phyloP scores from a whole-genome alignment of 2,888 invertebrate genomes.

The Neoaliturus tenellus region DNA sequence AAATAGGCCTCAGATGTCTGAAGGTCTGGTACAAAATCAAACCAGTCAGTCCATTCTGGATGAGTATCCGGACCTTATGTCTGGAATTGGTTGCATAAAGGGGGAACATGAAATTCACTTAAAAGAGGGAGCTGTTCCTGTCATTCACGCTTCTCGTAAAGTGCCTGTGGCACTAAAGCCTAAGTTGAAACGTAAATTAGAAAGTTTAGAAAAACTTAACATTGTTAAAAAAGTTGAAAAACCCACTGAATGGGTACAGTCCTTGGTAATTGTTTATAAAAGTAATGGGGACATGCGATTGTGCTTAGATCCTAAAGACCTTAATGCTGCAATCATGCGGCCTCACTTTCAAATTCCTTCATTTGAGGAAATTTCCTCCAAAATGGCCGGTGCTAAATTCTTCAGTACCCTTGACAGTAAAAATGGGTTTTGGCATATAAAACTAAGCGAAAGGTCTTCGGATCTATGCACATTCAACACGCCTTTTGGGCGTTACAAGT shows the following conservation, averaged over 20 bases:
- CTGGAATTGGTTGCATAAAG: slow-evolving; percentile 33
- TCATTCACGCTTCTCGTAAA: slow-evolving; percentile 56
- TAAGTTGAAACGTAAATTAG: slow-evolving; percentile 63
- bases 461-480: slow-evolving; percentile 67
- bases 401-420: slow-evolving; percentile 61
- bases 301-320: slow-evolving; percentile 68
- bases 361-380: slow-evolving; percentile 66
- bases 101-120: slow-evolving; percentile 64
- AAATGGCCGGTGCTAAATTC: slow-evolving; percentile 62
- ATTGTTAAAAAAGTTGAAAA: slow-evolving; percentile 64
- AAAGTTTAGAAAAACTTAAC: slow-evolving; percentile 63
- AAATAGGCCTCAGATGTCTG: neutral
- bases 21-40: too few species aligned
- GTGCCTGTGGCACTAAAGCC: slow-evolving; percentile 62
- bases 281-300: slow-evolving; percentile 67
- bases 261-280: slow-evolving; percentile 69
- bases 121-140: slow-evolving; percentile 59
- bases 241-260: slow-evolving; percentile 69
- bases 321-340: slow-evolving; percentile 66
- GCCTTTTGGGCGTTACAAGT: slow-evolving; percentile 68
- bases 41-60: neutral
- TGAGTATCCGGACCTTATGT: slow-evolving; percentile 3
- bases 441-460: slow-evolving; percentile 65
- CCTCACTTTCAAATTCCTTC: slow-evolving; percentile 66
- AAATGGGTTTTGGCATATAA: slow-evolving; percentile 61